Evolutionary conservation across 2,888 invertebrate genomes (phyloP), one percentile per base, ranked within the genome.

Genomic region (Lydus trimaculatus): DNA sequence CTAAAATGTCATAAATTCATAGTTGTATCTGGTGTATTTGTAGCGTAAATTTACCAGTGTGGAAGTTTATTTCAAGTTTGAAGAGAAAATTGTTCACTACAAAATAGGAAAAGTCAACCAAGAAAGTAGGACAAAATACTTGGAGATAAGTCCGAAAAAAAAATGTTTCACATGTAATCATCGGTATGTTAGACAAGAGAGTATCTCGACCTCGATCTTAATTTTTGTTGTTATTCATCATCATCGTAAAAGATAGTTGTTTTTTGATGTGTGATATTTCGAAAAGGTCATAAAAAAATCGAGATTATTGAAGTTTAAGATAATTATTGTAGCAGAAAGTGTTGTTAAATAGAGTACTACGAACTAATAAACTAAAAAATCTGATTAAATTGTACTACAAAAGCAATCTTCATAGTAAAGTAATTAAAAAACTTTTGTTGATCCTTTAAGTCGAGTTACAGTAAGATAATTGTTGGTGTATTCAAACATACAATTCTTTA

Each of bases 401-500:
- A n/a, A n/a, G n/a, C n/a, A n/a, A n/a, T n/a, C n/a, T n/a, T n/a
- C n/a, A n/a, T n/a, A n/a, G n/a, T n/a, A n/a, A n/a, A n/a, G n/a
- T n/a, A n/a, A n/a, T n/a, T n/a, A n/a, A n/a, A n/a, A n/a, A n/a
- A n/a, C n/a, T n/a, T n/a, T n/a, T n/a, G n/a, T n/a, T n/a, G n/a
- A n/a, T n/a, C n/a, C n/a, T n/a, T n/a, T n/a, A n/a, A n/a, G n/a
- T n/a, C n/a, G n/a, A n/a, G n/a, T 28, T 64, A n/a, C n/a, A 20
- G 43, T 58, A 61, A 67, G 28, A 39, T 33, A 68, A 39, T 43
- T 39, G 25, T n/a, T n/a, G n/a, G n/a, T n/a, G n/a, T n/a, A n/a
- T n/a, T n/a, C n/a, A n/a, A n/a, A n/a, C n/a, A 43, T 20, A 7
- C 28, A 58, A 31, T n/a, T 15, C 0, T n/a, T 15, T 23, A 28